Percentiles rank a stretch among this genome's conserved stretches.
phyloP scores from a whole-genome alignment of 2,888 invertebrate species.

The Lagria hirta region DNA sequence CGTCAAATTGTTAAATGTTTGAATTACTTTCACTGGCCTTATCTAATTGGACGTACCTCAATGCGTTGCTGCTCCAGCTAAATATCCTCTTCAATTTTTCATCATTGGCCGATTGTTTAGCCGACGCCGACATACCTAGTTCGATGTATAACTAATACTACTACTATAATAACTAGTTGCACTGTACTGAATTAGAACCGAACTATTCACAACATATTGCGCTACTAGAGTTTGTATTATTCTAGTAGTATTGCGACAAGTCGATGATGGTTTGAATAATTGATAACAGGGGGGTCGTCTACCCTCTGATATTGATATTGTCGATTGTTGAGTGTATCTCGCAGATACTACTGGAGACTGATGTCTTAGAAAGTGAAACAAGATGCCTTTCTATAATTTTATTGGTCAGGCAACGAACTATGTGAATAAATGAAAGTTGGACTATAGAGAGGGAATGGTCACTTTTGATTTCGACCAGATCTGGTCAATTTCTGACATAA shows the following conservation, averaged over 20 bases:
- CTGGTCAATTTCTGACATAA: too few species aligned
- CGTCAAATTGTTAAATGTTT: conserved; percentile 4
- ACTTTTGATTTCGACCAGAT: conserved; percentile 26
- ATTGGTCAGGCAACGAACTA: conserved; percentile 32
- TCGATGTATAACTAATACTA: too few species aligned
- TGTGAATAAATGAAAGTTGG: conserved; percentile 22
- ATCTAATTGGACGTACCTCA: conserved; percentile 35
- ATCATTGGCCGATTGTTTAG: conserved; percentile 18
- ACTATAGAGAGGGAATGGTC: conserved; percentile 20
- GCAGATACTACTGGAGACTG: conserved; percentile 23
- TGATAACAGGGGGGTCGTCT: too few species aligned
- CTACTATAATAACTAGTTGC: too few species aligned
- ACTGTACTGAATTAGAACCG: conserved; percentile 7
- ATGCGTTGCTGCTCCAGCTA: conserved; percentile 42
- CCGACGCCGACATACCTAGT: conserved; percentile 11
- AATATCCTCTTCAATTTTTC: conserved; percentile 38
- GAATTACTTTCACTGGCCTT: conserved; percentile 19
- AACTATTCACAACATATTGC: conserved; percentile 8
- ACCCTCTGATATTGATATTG: too few species aligned
- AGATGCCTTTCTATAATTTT: conserved; percentile 36
- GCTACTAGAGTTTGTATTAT: conserved; percentile 1
- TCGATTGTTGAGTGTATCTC: conserved; percentile 11
- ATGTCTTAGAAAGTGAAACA: conserved; percentile 35
- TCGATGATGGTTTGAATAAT: background rate
- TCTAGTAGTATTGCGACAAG: background rate